phyloP scores from a whole-genome alignment of 2,113 vertebrate species.

The Fregetta grallaria region DNA sequence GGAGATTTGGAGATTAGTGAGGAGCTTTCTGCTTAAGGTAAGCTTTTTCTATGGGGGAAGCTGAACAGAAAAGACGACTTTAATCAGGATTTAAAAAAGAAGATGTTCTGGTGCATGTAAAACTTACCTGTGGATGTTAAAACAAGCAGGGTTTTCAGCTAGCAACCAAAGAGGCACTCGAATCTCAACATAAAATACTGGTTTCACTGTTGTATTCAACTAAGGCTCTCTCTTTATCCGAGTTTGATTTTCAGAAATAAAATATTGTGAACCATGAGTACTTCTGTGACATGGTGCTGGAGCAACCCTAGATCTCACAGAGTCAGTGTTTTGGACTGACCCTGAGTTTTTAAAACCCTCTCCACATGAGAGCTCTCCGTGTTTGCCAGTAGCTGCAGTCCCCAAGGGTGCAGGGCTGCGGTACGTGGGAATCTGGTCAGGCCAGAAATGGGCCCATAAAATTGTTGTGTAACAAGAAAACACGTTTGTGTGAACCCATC shows the following conservation, averaged over 20 bases:
- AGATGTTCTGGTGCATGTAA: neutral
- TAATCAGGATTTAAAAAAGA: neutral
- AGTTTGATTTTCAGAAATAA: neutral
- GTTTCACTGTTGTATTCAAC: neutral
- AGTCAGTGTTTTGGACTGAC: neutral
- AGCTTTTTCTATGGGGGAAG: neutral
- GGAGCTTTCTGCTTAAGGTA: slow-evolving; percentile 8
- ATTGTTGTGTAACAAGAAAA: neutral
- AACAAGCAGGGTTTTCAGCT: neutral
- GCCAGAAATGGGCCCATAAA: neutral
- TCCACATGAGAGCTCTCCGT: neutral
- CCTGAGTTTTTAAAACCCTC: neutral
- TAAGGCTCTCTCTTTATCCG: neutral
- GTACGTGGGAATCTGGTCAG: neutral
- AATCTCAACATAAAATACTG: neutral
- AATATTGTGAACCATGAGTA: neutral
- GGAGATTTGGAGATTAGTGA: slow-evolving; percentile 24
- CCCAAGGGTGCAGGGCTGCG: neutral
- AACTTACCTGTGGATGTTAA: neutral
- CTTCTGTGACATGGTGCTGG: fast-evolving
- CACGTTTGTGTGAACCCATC: neutral
- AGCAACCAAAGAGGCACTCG: neutral
- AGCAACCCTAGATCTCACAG: neutral
- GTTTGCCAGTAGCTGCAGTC: neutral
- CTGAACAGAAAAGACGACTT: neutral